Base-by-base conservation (phyloP, 2,113 vertebrate genomes). In the Taxidea taxus region DNA sequence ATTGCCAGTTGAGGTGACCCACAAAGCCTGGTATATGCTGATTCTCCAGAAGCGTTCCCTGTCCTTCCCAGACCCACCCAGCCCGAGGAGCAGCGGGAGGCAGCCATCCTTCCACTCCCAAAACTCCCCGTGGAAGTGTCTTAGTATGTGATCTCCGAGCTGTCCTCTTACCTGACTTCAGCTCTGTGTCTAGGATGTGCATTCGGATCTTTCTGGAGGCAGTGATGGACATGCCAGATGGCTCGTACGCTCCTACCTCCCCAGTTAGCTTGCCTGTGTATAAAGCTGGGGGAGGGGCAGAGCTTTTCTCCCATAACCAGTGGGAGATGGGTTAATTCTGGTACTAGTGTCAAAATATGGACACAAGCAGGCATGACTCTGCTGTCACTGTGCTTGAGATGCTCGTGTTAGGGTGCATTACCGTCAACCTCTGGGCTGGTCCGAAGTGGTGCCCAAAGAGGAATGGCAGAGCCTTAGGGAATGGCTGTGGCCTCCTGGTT, bases 221-320 rank as follows among this genome's bases (percentile, higher is more conserved):
- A 14, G 6, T 16, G 44, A 58, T 3, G 1, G 27, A 37, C 14
- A 2, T 9, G 1, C 4, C 44, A 47, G 49, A 37, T 39, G 8
- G 54, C 14, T 47, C 4, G 1, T 31, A 3, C 0, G 0, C 18
- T 54, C 44, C 42, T 0, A 10, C 25, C 5, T 20, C 54, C 23
- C 62, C 18, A 0, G 11, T 4, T 15, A 15, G 16, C 31, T 42
- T 4, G 25, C 27, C 77, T 34, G 31, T 27, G 0, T 18, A 0
- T 4, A 34, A 74, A 60, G 13, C 0, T 29, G 15, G 20, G 25
- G 51, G 31, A 27, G 66, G 16, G 44, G 47, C 27, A 54, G 15
- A 88, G 34, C 27, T 90, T 58, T 56, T 39, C 18, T 72, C 72
- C 25, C 8, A 11, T 47, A 15, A 54, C 49, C 4, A 34, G 1